A percentile compares a stretch with the other conserved stretches of the same genome.
Evolutionary conservation across 2,113 vertebrate species (phyloP).

Genomic region (Centropus bengalensis): DNA sequence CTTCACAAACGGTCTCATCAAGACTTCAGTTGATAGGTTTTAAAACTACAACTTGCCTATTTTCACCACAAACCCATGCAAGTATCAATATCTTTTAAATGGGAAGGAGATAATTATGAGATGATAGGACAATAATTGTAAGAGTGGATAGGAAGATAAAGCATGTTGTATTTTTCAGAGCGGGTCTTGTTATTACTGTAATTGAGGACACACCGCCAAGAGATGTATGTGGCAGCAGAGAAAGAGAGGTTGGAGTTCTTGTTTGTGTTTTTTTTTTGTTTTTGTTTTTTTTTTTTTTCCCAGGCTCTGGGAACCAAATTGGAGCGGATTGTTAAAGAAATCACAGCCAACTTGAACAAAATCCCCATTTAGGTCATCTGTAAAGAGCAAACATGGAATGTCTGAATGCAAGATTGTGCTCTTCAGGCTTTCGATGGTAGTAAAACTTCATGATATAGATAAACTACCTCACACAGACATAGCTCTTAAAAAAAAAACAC

Average conservation of each 20-base stretch:
- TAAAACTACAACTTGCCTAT: not conserved
- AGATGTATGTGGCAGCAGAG: not conserved
- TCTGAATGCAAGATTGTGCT: not conserved
- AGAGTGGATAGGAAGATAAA: not conserved
- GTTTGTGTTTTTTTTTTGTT: not conserved
- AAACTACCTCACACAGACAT: not conserved
- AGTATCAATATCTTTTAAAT: not conserved
- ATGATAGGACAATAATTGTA: not conserved
- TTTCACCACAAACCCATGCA: not conserved
- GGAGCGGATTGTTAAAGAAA: not conserved
- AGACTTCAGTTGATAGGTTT: not conserved
- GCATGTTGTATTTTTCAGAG: not conserved
- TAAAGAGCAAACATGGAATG: not conserved
- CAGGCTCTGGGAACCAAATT: not conserved
- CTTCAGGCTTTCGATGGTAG: not conserved
- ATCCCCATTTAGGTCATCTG: slow-evolving; percentile 30
- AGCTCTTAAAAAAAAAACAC: not conserved
- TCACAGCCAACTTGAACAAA: slow-evolving; percentile 25
- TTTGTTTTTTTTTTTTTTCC: not conserved
- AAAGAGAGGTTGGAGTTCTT: slow-evolving; percentile 1
- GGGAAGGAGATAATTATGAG: not conserved
- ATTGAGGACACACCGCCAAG: not conserved
- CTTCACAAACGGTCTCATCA: not conserved
- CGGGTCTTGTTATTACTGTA: not conserved
- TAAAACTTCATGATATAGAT: not conserved